A percentile compares a stretch with the other conserved stretches of the same genome.
Conservation (phyloP, 2,888 invertebrate genomes). For the Ferdinandea cuprea region DNA sequence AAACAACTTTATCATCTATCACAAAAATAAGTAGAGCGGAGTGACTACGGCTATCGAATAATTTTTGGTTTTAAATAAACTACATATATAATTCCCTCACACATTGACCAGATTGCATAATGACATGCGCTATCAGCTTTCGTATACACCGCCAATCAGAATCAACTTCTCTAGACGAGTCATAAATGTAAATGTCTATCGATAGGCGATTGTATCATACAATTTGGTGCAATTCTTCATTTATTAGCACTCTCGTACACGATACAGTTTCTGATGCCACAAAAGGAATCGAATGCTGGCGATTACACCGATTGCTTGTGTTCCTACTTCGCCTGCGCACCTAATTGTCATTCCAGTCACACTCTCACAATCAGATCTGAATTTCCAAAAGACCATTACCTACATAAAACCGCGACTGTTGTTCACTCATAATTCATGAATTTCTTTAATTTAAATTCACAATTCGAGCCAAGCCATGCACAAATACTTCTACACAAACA, state of each 20-base stretch:
- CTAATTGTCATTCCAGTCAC: constrained; percentile 66
- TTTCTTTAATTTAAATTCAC: constrained; percentile 68
- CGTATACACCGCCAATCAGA: neutral
- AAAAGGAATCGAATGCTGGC: constrained; percentile 59
- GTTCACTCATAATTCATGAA: constrained; percentile 72
- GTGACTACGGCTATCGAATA: neutral
- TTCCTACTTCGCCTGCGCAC: constrained; percentile 34
- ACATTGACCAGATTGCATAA: constrained; percentile 25
- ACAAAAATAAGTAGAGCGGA: too few relatives aligned
- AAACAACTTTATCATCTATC: too few relatives aligned
- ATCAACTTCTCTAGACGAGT: constrained; percentile 22
- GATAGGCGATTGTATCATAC: constrained; percentile 34
- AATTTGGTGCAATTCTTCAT: constrained; percentile 54
- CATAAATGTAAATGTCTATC: constrained; percentile 51
- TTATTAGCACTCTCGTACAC: constrained; percentile 60
- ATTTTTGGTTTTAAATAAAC: neutral
- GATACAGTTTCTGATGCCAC: constrained; percentile 67
- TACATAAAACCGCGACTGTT: constrained; percentile 57
- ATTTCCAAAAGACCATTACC: constrained; percentile 72
- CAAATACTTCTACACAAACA: neutral
- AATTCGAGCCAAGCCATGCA: constrained; percentile 21
- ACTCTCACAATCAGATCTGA: constrained; percentile 70
- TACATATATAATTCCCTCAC: neutral
- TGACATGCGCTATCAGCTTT: constrained; percentile 11
- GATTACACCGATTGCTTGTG: constrained; percentile 52